Evolutionary conservation across 2,113 vertebrate genomes (phyloP), one percentile per base, ranked within the genome.

Genomic region (Sinocyclocheilus rhinocerous): DNA sequence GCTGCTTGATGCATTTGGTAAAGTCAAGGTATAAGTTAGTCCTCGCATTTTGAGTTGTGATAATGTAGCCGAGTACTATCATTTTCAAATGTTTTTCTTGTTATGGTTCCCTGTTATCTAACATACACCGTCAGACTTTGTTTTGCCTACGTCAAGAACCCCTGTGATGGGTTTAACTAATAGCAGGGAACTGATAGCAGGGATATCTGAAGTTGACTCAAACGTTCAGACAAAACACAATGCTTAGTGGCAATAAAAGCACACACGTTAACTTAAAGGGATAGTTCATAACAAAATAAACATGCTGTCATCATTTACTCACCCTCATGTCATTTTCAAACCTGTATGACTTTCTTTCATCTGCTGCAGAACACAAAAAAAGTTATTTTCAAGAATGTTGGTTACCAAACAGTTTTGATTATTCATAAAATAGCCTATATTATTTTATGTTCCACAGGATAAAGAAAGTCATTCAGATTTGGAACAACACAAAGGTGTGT

Each of bases 141-240:
- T 79, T 79, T 26, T 24, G 29, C 63, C 29, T 69, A 70, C 50
- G 33, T 80, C 65, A 85, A 48, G 50, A 48, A 26, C 22, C 57
- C 59, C 59, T 81, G 39, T 81, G 59, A 48, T 7, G n/a, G 10
- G 78, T 65, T 81, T 45, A 13, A 18, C 36, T 65, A 39, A 80
- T 73, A 42, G 70, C 36, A 18, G 15, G 7, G 29, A 18, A 70
- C 67, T 70, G 33, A 70, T 70, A 70, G 67, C 29, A 57, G 10
- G 29, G 11, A 13, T 20, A 65, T 81, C 39, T 81, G 36, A 65
- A 80, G 78, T 45, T 1, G 78, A 12, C 59, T 81, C 55, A 81
- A 26, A 26, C 9, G 4, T 11, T 10, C 15, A 81, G n/a, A 81
- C 12, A 45, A 59, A 81, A 65, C 59, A 81, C 78, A 65, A 45